Conservation (phyloP, 2,888 invertebrate species). For the Scelioninae gen. 1 region DNA sequence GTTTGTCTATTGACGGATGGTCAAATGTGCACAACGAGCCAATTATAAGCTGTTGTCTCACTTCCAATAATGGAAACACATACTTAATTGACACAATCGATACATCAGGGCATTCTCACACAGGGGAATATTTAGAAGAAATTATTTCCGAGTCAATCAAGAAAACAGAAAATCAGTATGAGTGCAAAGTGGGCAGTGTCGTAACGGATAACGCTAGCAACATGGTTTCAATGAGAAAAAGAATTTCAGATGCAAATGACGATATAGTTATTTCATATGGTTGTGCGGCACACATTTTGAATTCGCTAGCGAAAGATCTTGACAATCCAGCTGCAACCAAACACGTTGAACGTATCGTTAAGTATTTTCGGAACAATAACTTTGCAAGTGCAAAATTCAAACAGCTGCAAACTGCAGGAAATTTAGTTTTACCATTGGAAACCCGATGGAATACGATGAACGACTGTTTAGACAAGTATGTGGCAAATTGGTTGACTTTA, state of each 20-base stretch:
- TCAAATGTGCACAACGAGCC: slow-evolving; percentile 58
- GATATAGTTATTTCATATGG: slow-evolving; percentile 24
- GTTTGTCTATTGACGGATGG: slow-evolving; percentile 43
- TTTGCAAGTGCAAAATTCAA: slow-evolving; percentile 36
- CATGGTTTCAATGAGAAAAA: slow-evolving; percentile 20
- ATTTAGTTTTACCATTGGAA: slow-evolving; percentile 25
- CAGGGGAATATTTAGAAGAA: slow-evolving; percentile 46
- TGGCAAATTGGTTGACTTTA: slow-evolving; percentile 17
- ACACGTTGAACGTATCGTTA: slow-evolving; percentile 18
- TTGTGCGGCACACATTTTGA: slow-evolving; percentile 44
- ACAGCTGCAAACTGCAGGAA: slow-evolving; percentile 2
- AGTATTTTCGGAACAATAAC: slow-evolving; percentile 41
- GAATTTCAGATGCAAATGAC: slow-evolving; percentile 17
- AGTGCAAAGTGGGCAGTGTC: slow-evolving; percentile 33
- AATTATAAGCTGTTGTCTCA: slow-evolving; percentile 43
- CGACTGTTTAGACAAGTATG: slow-evolving; percentile 21
- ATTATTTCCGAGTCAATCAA: slow-evolving; percentile 32
- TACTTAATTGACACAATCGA: slow-evolving; percentile 52
- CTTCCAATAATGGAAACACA: slow-evolving; percentile 31
- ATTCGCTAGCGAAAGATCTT: slow-evolving; percentile 42
- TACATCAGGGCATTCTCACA: slow-evolving; percentile 46
- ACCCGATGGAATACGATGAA: slow-evolving; percentile 41
- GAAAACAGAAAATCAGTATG: slow-evolving; percentile 30
- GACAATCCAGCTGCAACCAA: slow-evolving; percentile 32
- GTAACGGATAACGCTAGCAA: slow-evolving; percentile 44